These are phyloP conservation scores for Hesperophylax magnus DNA, from an alignment of 1,140 invertebrate species.

Conservation along the genomic window DNA sequence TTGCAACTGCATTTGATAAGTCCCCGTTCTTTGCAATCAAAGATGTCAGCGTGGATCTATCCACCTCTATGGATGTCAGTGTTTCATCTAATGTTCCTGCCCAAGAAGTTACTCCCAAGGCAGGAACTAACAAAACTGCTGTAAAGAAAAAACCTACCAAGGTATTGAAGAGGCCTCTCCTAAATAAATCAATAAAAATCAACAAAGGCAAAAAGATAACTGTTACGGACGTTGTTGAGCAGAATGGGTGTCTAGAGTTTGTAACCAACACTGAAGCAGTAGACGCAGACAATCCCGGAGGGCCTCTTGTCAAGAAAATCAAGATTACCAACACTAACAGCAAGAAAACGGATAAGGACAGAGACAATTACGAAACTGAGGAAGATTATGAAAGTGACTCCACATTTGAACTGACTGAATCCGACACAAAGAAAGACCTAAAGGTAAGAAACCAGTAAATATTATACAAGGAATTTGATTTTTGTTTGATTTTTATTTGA, in stretches of 20 bases:
- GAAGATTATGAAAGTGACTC: conserved; percentile 51
- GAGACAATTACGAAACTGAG: conserved; percentile 57
- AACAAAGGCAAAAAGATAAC: conserved; percentile 40
- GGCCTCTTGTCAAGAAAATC: conserved; percentile 39
- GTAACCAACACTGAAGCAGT: background rate
- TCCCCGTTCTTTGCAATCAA: conserved; percentile 44
- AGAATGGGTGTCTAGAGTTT: conserved; percentile 39
- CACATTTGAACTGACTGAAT: background rate
- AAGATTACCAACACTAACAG: conserved; percentile 59
- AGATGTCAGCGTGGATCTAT: conserved; percentile 29
- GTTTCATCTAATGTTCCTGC: background rate
- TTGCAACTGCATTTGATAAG: conserved; percentile 42
- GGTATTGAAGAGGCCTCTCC: conserved; percentile 20
- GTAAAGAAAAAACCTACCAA: conserved; percentile 30
- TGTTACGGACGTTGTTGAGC: conserved; percentile 35
- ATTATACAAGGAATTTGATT: too few relatives aligned
- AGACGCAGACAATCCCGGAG: conserved; percentile 18
- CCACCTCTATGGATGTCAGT: background rate
- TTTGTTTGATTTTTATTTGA: too few relatives aligned
- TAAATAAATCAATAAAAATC: conserved; percentile 13
- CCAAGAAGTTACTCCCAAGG: conserved; percentile 16
- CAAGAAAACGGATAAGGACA: conserved; percentile 60
- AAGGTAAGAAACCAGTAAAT: conserved; percentile 15
- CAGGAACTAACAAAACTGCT: background rate
- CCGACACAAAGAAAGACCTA: conserved; percentile 3